A percentile compares a stretch with the other conserved stretches of the same genome.
Conservation (phyloP, 2,888 invertebrate genomes). For the Oxystoma pomonae region DNA sequence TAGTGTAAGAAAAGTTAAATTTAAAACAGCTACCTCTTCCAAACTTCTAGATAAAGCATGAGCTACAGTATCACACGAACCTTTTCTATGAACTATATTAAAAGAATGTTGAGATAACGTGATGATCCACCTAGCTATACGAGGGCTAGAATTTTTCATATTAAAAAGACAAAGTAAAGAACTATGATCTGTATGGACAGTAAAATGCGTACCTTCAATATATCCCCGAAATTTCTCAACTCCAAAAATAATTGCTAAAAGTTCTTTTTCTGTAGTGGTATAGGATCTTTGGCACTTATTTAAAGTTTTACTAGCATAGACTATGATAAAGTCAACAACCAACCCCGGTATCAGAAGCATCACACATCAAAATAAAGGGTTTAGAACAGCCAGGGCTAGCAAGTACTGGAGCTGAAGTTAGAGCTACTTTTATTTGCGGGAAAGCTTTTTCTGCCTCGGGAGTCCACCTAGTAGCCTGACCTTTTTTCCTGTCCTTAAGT, state of each 20-base stretch:
- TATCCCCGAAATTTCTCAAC: constrained; percentile 14
- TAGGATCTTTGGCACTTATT: constrained; percentile 9
- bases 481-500: too few species aligned
- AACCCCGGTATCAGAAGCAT: constrained; percentile 32
- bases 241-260: constrained; percentile 3
- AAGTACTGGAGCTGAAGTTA: constrained; percentile 26
- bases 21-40: neutral
- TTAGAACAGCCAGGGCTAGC: constrained; percentile 24
- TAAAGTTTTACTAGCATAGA: constrained; percentile 13
- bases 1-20: neutral
- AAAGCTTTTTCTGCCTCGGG: too few species aligned
- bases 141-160: constrained; percentile 13
- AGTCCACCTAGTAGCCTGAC: too few species aligned
- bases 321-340: constrained; percentile 30
- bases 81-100: constrained; percentile 1
- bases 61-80: neutral
- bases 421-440: constrained; percentile 22
- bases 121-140: constrained; percentile 10
- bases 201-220: constrained; percentile 3
- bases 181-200: neutral
- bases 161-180: neutral
- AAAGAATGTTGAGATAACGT: constrained; percentile 1
- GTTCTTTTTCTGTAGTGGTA: constrained; percentile 7
- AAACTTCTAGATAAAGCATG: neutral
- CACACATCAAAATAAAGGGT: constrained; percentile 26